Conservation (phyloP, 2,797 vertebrate species). For the Salmo trutta region DNA sequence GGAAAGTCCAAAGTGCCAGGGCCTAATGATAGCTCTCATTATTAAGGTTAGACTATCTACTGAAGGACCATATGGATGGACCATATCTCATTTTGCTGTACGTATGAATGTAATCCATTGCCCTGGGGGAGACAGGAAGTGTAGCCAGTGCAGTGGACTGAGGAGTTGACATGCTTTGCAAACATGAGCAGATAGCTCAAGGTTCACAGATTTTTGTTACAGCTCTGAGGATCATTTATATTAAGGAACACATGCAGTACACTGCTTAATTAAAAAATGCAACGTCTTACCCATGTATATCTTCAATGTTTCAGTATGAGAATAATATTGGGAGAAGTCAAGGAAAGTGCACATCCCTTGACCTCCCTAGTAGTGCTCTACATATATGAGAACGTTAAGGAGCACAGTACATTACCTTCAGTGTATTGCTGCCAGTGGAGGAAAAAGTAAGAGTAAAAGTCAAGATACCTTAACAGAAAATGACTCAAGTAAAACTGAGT, state of each 20-base stretch:
- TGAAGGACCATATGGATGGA: constrained; percentile 59
- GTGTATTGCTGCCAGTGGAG: neutral
- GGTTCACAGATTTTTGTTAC: constrained; percentile 57
- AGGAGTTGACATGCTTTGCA: constrained; percentile 67
- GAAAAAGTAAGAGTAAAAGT: no score
- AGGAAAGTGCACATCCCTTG: constrained; percentile 5
- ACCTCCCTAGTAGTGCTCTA: constrained; percentile 15
- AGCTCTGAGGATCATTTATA: constrained; percentile 62
- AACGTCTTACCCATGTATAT: constrained; percentile 32
- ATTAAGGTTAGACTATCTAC: constrained; percentile 64
- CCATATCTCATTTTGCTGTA: constrained; percentile 36
- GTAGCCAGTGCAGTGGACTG: constrained; percentile 67
- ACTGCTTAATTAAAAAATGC: constrained; percentile 19
- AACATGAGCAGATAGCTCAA: constrained; percentile 63
- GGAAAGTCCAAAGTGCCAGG: constrained; percentile 64
- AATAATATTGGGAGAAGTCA: constrained; percentile 13
- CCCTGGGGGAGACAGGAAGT: constrained; percentile 56
- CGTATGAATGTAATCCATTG: constrained; percentile 57
- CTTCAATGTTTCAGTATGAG: constrained; percentile 18
- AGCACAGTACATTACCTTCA: no score
- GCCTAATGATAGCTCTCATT: constrained; percentile 72
- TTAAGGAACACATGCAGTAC: constrained; percentile 40
- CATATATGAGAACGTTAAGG: no score
- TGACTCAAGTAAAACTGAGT: no score
- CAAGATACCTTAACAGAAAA: no score